phyloP scores from a whole-genome alignment of 1,140 invertebrate genomes.

The Oscheius sp. region DNA sequence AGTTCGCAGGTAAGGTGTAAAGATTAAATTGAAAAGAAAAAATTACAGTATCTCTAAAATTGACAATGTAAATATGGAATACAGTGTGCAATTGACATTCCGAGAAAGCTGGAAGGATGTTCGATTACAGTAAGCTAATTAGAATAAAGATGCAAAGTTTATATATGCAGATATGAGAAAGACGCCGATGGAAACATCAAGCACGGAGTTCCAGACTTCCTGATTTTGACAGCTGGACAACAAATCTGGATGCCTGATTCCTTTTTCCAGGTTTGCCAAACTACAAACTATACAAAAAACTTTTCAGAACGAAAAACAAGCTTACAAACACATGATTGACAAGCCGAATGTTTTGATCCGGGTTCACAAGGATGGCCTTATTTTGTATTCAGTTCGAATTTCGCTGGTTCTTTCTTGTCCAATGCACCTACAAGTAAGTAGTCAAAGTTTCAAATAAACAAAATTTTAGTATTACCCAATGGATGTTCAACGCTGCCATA shows the following conservation, averaged over 20 bases:
- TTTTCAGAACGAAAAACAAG: slow-evolving; percentile 94
- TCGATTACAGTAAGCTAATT: slow-evolving; percentile 66
- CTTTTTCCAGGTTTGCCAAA: slow-evolving; percentile 51
- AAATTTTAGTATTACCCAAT: slow-evolving; percentile 82
- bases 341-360: slow-evolving; percentile 75
- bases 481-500: slow-evolving; percentile 85
- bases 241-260: slow-evolving; percentile 61
- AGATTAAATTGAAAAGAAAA: slow-evolving; percentile 12
- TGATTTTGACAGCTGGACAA: slow-evolving; percentile 59
- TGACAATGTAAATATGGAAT: slow-evolving; percentile 90
- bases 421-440: slow-evolving; percentile 68
- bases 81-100: slow-evolving; percentile 77
- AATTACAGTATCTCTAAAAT: slow-evolving; percentile 83
- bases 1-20: slow-evolving; percentile 70
- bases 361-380: slow-evolving; percentile 88
- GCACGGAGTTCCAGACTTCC: slow-evolving; percentile 51
- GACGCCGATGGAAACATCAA: slow-evolving; percentile 10
- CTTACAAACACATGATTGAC: slow-evolving; percentile 87
- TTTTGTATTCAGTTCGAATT: slow-evolving; percentile 86
- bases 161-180: not conserved
- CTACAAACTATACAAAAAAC: slow-evolving; percentile 6
- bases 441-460: not conserved
- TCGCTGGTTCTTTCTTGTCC: slow-evolving; percentile 79
- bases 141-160: not conserved
- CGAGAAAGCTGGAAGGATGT: slow-evolving; percentile 92